Evolutionary conservation across 2,888 invertebrate genomes (phyloP), one percentile per base, ranked within the genome.

Genomic region (Eristalinus sepulchralis): DNA sequence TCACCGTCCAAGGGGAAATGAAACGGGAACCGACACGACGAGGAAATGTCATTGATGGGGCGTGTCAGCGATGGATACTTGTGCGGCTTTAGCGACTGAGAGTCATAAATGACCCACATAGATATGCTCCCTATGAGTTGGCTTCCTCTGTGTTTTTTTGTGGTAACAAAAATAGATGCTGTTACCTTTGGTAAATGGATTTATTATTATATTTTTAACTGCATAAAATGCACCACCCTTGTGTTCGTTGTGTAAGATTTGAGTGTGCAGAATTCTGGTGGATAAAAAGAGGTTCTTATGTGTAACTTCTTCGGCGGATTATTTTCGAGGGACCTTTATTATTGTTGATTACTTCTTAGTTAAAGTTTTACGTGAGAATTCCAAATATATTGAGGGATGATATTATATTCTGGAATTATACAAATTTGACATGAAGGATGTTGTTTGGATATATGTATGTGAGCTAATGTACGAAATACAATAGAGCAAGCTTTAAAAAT

Each of bases 161-260:
- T 71, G 75, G 59, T 71, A 68, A 81, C 72, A 68, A 68, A 85
- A 85, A 85, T 85, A 85, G 81, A 76, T 59, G 53, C 68, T 76
- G 72, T 77, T 81, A 85, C 84, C 84, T 85, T 85, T 82, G 76
- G 81, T 81, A 81, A 85, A 77, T 68, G 57, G 72, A 76, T 85
- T 81, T 84, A 76, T 71, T 81, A 67, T 64, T 62, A 68, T 47
- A 31, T 72, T 72, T 82, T 8, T 11, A 63, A 72, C 53, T 24
- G 59, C 22, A 13, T 2, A 11, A 78, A 66, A 33, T 20, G 75
- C 36, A 59, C 9, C 24, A 62, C 62, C n/a, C 13, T 53, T 33
- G 64, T 17, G 22, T 68, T 8, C 36, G 57, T 11, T 11, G 10
- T 4, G 24, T n/a, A 13, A 10, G 55, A 55, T 71, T 60, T 62